Conservation (phyloP, 2,797 vertebrate genomes). For the Ptychobarbus kaznakovi region DNA sequence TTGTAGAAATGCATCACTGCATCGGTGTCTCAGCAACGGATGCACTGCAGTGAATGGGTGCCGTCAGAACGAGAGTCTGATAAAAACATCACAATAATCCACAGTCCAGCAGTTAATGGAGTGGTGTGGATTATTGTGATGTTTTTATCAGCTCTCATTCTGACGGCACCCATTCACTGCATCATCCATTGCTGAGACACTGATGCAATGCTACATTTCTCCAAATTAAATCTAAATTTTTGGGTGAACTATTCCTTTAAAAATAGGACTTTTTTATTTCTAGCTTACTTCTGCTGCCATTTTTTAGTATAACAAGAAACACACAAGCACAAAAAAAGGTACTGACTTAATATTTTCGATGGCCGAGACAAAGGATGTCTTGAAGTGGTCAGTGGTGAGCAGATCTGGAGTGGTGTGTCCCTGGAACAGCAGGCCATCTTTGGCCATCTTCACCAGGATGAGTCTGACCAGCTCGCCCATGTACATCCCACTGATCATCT, state of each 20-base stretch:
- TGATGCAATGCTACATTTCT: not conserved
- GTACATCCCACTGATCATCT: constrained; percentile 98
- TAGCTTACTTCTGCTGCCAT: not conserved
- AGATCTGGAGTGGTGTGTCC: constrained; percentile 85
- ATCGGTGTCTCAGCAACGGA: no score
- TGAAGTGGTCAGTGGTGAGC: constrained; percentile 85
- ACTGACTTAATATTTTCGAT: constrained; percentile 87
- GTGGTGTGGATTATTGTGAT: not conserved
- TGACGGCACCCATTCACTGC: not conserved
- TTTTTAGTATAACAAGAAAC: not conserved
- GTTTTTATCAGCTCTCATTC: not conserved
- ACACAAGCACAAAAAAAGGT: not conserved
- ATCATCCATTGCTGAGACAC: not conserved
- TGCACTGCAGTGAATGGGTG: no score
- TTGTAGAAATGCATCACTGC: no score
- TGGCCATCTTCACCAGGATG: constrained; percentile 94
- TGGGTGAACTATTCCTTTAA: no score
- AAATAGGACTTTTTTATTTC: not conserved
- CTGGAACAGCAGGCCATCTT: constrained; percentile 86
- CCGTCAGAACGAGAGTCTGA: no score
- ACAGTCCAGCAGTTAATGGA: not conserved
- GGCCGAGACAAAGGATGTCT: constrained; percentile 85
- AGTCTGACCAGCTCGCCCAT: constrained; percentile 95
- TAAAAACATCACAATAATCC: no score
- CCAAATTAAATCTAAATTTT: not conserved